phyloP scores from a whole-genome alignment of 2,797 vertebrate species.

The Gymnodraco acuticeps region DNA sequence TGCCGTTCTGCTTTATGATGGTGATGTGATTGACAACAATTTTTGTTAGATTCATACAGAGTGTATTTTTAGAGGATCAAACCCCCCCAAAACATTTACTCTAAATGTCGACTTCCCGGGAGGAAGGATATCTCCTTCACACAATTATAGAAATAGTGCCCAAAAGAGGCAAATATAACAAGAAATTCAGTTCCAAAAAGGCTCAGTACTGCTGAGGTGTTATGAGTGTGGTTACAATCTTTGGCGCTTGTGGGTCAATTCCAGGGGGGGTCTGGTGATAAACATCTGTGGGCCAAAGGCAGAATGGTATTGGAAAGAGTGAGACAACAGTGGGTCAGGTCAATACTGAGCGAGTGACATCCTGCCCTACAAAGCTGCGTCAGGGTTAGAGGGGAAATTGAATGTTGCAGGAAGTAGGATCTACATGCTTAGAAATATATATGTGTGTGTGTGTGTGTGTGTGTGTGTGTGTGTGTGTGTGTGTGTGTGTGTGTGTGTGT shows the following conservation, averaged over 20 bases:
- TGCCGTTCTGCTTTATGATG: too few relatives aligned
- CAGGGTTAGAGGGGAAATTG: conserved; percentile 63
- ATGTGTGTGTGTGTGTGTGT: conserved; percentile 14
- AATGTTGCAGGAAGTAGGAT: conserved; percentile 52
- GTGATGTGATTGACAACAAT: too few relatives aligned
- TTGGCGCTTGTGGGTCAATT: conserved; percentile 19
- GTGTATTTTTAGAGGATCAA: too few relatives aligned
- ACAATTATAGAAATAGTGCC: too few relatives aligned
- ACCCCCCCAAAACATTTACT: too few relatives aligned
- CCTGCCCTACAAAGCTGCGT: conserved; percentile 61
- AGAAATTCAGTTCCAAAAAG: not conserved
- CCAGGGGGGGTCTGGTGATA: not conserved
- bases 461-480: not conserved
- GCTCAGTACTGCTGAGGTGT: not conserved
- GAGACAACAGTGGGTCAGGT: conserved; percentile 53
- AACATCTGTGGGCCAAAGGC: conserved; percentile 45
- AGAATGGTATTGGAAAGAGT: conserved; percentile 1
- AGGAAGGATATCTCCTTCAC: too few relatives aligned
- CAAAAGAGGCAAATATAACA: conserved; percentile 3
- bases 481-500: conserved; percentile 23
- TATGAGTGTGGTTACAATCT: not conserved
- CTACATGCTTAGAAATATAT: conserved; percentile 35
- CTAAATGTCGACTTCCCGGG: too few relatives aligned
- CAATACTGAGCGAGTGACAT: conserved; percentile 68
- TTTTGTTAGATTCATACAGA: too few relatives aligned